Base-by-base conservation (phyloP, 2,888 invertebrate species). In the Dolomedes plantarius region DNA sequence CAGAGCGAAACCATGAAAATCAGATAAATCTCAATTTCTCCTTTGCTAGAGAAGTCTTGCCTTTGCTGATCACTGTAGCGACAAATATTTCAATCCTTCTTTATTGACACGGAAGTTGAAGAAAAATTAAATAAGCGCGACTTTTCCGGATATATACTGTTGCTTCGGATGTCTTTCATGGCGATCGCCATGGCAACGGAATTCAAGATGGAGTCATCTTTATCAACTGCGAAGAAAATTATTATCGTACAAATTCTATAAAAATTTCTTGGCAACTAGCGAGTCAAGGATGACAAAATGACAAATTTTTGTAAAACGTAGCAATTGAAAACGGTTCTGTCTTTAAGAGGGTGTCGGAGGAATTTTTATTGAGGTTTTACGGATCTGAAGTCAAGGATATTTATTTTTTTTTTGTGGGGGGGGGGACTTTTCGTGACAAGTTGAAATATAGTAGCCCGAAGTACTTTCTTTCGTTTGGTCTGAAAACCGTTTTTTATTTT, bases 51-150 rank as follows among this genome's bases (percentile, higher is more conserved):
- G 56, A 16, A 56, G 56, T 56, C 56, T 5, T n/a, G n/a, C 3
- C 23, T 36, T 72, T 67, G 27, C 67, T 19, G 80, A 73, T 80
- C 80, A 69, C 41, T 75, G 82, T 64, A 75, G 69, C 69, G 69
- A 75, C 82, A 82, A 82, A 82, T 82, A 82, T 82, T 82, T 82
- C 82, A 75, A 75, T 82, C 69, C 69, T 69, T 64, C 62, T 62
- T 82, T 75, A 75, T 69, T 82, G 64, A 82, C 74, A 74, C 68
- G 74, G 81, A 74, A 81, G 75, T 69, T 68, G 62, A 62, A 50
- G 81, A 74, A 81, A 81, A 81, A 81, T 56, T 50, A 68, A 74
- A 56, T 67, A 68, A 56, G 81, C 68, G 62, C 69, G 75, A 46
- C 2, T 46, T 81, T 75, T 68, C 74, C 68, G 31, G 23, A n/a